phyloP scores from a whole-genome alignment of 2,113 vertebrate species.

The Tragelaphus buxtoni region DNA sequence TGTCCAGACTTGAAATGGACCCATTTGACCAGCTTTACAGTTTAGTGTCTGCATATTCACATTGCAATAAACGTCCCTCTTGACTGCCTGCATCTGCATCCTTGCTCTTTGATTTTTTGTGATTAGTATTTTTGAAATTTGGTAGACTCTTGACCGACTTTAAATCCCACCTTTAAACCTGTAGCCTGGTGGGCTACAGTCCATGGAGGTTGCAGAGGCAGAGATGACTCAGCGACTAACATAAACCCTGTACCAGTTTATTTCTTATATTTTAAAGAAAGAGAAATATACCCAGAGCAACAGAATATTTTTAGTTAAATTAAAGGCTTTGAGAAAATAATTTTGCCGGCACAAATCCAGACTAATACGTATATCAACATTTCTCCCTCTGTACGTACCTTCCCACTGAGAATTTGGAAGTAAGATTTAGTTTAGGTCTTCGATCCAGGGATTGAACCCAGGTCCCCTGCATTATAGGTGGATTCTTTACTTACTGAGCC shows the following conservation, averaged over 20 bases:
- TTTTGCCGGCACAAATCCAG: neutral
- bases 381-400: neutral
- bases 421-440: conserved; percentile 43
- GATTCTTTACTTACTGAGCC: neutral
- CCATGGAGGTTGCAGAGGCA: neutral
- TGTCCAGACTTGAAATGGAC: neutral
- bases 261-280: conserved; percentile 50
- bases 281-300: conserved; percentile 44
- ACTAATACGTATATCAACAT: conserved; percentile 39
- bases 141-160: conserved; percentile 25
- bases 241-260: neutral
- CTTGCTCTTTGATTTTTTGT: neutral
- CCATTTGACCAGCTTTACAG: neutral
- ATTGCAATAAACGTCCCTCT: neutral
- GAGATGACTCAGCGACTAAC: neutral
- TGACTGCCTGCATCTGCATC: neutral
- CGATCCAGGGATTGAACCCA: neutral
- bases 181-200: neutral
- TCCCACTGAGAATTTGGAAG: conserved; percentile 42
- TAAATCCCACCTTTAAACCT: conserved; percentile 1
- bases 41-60: neutral
- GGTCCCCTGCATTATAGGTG: neutral
- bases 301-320: conserved; percentile 8
- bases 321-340: conserved; percentile 40
- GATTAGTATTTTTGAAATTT: conserved; percentile 32